These are phyloP conservation scores for Microplitis deprimator DNA, from an alignment of 2,888 invertebrate genomes.

Conservation along the genomic window DNA sequence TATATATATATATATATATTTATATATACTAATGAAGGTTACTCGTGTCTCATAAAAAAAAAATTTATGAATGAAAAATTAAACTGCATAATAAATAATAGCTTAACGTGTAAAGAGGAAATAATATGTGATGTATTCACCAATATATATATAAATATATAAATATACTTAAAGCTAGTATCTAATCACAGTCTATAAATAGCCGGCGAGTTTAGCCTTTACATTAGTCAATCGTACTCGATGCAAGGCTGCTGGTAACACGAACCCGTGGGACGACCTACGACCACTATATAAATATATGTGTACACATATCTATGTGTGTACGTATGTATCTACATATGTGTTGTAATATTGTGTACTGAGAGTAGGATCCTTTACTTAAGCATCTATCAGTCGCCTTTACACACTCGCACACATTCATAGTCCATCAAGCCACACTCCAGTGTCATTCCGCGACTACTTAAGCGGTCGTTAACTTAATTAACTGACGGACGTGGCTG, in stretches of 20 bases:
- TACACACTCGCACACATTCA: slow-evolving; percentile 33
- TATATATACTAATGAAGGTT: not conserved
- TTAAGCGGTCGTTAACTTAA: slow-evolving; percentile 68
- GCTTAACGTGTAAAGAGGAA: slow-evolving; percentile 24
- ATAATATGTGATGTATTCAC: slow-evolving; percentile 37
- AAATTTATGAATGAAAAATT: slow-evolving; percentile 13
- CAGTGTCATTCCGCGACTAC: slow-evolving; percentile 57
- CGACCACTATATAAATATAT: slow-evolving; percentile 23
- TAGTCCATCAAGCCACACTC: slow-evolving; percentile 29
- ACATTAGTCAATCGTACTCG: slow-evolving; percentile 41
- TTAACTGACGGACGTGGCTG: slow-evolving; percentile 63
- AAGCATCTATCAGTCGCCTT: slow-evolving; percentile 27
- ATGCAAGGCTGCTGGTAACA: slow-evolving; percentile 58
- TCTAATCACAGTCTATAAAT: slow-evolving; percentile 68
- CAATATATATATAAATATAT: not conserved
- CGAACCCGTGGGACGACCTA: slow-evolving; percentile 62
- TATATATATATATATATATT: no score
- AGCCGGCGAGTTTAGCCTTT: slow-evolving; percentile 60
- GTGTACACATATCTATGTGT: not conserved
- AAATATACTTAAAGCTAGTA: slow-evolving; percentile 54
- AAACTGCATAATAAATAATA: slow-evolving; percentile 29
- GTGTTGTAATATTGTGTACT: not conserved
- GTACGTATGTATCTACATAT: slow-evolving; percentile 8
- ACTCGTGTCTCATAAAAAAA: not conserved
- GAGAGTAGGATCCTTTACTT: not conserved